Base-by-base conservation (phyloP, 2,888 invertebrate genomes). In the Leptopilina drosophilae region DNA sequence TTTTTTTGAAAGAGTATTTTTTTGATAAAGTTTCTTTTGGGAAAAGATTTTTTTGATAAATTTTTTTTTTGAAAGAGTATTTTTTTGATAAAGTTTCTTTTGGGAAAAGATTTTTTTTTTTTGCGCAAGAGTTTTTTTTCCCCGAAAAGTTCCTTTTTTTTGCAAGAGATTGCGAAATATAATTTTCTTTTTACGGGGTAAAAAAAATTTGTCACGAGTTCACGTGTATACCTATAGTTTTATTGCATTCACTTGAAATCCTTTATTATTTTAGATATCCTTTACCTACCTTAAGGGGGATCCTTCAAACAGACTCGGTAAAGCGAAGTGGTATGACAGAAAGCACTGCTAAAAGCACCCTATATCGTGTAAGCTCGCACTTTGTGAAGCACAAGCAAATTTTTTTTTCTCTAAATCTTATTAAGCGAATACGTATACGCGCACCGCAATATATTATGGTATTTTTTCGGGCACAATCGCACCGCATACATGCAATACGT, bases 281-380 rank as follows among this genome's bases (percentile, higher is more conserved):
- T 64, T 64, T 64, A 59, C 69, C 73, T 64, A 69, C 53, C 77
- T 40, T 11, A 46, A 46, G 49, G 15, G 67, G 14, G 14, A 80
- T 82, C 82, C 83, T 40, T 76, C 69, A 75, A 82, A 86, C 88
- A 89, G 88, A 88, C 88, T 88, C 89, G 88, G 88, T 87, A 87
- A 84, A 86, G 87, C 86, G 83, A 87, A 65, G 77, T 82, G 80
- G 80, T 78, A 73, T 49, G 40, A 73, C 67, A 75, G 33, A 80
- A 83, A 86, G 85, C 86, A 88, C 87, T 83, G 85, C 87, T 88
- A 87, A 89, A 89, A 90, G 91, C 90, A 91, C 90, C 88, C 86
- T 87, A 87, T 87, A 87, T 87, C 89, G 88, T 89, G 86, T 88
- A 88, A 90, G 88, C 89, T 90, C 90, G 91, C 90, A 90, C 90